Conservation (phyloP, 2,888 invertebrate species). For the Drosophila setosimentum region DNA sequence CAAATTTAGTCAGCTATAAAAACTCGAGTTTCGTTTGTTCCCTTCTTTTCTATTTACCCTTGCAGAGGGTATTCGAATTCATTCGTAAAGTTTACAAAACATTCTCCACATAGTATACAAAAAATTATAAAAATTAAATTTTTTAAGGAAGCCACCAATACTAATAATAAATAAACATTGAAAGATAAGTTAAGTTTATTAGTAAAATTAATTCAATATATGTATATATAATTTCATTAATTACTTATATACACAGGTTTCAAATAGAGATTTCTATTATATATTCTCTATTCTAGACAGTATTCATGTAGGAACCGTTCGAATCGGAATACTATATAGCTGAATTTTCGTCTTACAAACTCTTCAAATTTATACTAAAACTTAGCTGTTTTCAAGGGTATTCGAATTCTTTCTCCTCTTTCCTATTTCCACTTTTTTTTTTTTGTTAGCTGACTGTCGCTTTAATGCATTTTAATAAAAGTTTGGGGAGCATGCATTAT, state of each 20-base stretch:
- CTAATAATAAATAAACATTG: too few species aligned
- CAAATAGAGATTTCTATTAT: background rate
- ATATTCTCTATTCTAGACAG: background rate
- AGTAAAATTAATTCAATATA: too few species aligned
- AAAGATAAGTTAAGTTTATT: too few species aligned
- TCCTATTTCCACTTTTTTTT: background rate
- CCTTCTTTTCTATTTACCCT: slow-evolving; percentile 7
- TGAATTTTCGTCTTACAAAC: too few species aligned
- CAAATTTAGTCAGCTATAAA: slow-evolving; percentile 35
- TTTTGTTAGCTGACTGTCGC: slow-evolving; percentile 26
- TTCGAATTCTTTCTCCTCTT: background rate
- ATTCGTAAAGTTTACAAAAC: background rate
- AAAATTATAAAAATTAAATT: too few species aligned
- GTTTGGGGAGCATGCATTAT: slow-evolving; percentile 73
- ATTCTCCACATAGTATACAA: too few species aligned
- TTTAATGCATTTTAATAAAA: slow-evolving; percentile 73
- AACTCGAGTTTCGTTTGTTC: slow-evolving; percentile 11
- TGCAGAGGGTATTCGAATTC: background rate
- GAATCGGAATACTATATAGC: too few species aligned
- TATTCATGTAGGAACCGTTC: too few species aligned
- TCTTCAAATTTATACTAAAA: too few species aligned
- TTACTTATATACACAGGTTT: too few species aligned
- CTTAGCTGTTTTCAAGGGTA: background rate
- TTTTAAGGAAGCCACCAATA: too few species aligned
- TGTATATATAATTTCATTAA: too few species aligned